phyloP scores from a whole-genome alignment of 2,888 invertebrate genomes.

The Epistrophe eligans region DNA sequence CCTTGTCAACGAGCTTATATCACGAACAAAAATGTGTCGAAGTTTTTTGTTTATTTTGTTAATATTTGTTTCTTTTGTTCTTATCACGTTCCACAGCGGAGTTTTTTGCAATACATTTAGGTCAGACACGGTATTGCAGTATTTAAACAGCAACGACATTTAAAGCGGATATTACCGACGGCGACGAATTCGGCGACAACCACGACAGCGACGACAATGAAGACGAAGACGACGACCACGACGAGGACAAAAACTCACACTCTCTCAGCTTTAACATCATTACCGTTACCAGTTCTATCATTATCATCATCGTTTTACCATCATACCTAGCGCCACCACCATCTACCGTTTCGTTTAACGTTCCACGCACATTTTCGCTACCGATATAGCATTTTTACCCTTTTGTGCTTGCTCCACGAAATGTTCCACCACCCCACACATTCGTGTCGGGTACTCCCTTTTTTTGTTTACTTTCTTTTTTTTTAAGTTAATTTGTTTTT shows the following conservation, averaged over 20 bases:
- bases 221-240: not conserved
- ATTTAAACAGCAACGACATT: constrained; percentile 50
- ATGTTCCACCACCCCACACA: constrained; percentile 16
- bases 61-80: constrained; percentile 31
- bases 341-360: constrained; percentile 65
- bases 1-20: constrained; percentile 62
- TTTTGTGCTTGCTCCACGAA: constrained; percentile 49
- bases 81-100: constrained; percentile 24
- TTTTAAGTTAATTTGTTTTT: constrained; percentile 24
- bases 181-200: constrained; percentile 51
- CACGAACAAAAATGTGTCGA: constrained; percentile 39
- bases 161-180: constrained; percentile 51
- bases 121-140: constrained; percentile 45
- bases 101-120: constrained; percentile 23
- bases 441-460: constrained; percentile 28
- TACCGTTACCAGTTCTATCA: constrained; percentile 67
- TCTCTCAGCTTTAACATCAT: constrained; percentile 67
- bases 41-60: constrained; percentile 28
- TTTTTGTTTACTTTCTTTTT: constrained; percentile 47
- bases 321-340: constrained; percentile 54
- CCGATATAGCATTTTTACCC: constrained; percentile 72
- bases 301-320: constrained; percentile 66
- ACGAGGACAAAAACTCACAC: constrained; percentile 65
- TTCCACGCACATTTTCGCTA: constrained; percentile 74
- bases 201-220: constrained; percentile 18